A percentile compares a stretch with the other conserved stretches of the same genome.
Conservation (phyloP, 2,888 invertebrate genomes). For the Morinoia aosen region DNA sequence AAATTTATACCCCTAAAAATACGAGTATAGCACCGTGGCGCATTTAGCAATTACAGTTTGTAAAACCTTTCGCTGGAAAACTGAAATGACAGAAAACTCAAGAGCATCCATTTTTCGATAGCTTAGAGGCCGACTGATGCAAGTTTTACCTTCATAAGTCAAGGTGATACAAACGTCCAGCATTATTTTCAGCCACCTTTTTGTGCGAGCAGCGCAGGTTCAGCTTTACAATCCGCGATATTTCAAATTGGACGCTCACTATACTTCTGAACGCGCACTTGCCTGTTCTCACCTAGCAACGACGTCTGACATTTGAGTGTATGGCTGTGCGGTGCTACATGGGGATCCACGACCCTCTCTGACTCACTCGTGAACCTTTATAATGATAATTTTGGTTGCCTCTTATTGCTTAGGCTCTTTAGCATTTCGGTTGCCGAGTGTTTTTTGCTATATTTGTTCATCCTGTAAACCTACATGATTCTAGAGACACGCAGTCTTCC, state of each 20-base stretch:
- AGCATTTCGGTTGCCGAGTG: background rate
- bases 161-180: background rate
- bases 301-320: background rate
- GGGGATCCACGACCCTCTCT: background rate
- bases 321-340: background rate
- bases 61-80: background rate
- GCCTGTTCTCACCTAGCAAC: background rate
- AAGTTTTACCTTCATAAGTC: background rate
- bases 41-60: too few species aligned
- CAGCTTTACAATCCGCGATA: background rate
- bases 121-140: background rate
- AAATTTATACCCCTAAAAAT: too few species aligned
- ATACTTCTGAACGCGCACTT: background rate
- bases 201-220: background rate
- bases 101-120: too few species aligned
- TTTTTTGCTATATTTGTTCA: background rate
- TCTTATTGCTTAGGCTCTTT: background rate
- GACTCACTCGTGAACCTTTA: background rate
- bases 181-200: background rate
- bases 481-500: background rate
- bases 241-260: background rate
- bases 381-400: background rate
- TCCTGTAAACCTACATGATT: background rate
- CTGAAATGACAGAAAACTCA: too few species aligned
- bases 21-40: too few species aligned